Percentiles rank a stretch among this genome's conserved stretches.
These are phyloP conservation scores for Gobiocypris rarus DNA, from an alignment of 2,113 vertebrate species.

Conservation along the genomic window DNA sequence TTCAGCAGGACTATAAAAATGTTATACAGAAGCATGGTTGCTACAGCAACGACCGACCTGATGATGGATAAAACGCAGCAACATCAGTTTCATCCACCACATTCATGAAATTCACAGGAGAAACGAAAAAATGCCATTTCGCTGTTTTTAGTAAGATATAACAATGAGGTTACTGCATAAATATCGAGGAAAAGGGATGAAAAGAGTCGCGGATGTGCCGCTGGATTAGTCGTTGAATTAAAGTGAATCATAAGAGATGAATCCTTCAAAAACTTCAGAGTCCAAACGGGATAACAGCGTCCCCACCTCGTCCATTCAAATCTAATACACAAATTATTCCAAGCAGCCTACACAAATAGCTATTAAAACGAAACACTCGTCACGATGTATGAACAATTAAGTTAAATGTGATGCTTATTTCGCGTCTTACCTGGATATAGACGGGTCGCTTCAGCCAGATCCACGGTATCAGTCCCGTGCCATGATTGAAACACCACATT, in stretches of 20 bases:
- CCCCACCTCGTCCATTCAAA: background rate
- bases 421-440: slow-evolving; percentile 83
- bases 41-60: slow-evolving; percentile 50
- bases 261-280: slow-evolving; percentile 33
- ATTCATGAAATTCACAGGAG: slow-evolving; percentile 2
- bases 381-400: background rate
- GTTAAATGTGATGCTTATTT: background rate
- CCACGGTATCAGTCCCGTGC: slow-evolving; percentile 85
- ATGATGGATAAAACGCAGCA: slow-evolving; percentile 33
- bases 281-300: slow-evolving; percentile 17
- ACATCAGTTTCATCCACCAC: slow-evolving; percentile 27
- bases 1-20: slow-evolving; percentile 34
- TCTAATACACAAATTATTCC: background rate
- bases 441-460: slow-evolving; percentile 83
- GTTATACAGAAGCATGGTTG: slow-evolving; percentile 50
- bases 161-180: background rate
- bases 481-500: slow-evolving; percentile 86
- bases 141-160: background rate
- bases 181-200: background rate
- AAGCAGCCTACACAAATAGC: background rate
- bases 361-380: background rate
- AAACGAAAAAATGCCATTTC: background rate
- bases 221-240: background rate
- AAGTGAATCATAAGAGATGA: slow-evolving; percentile 5
- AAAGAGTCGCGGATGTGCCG: background rate